phyloP scores from a whole-genome alignment of 1,140 invertebrate genomes.

The Neotoxoptera formosana region DNA sequence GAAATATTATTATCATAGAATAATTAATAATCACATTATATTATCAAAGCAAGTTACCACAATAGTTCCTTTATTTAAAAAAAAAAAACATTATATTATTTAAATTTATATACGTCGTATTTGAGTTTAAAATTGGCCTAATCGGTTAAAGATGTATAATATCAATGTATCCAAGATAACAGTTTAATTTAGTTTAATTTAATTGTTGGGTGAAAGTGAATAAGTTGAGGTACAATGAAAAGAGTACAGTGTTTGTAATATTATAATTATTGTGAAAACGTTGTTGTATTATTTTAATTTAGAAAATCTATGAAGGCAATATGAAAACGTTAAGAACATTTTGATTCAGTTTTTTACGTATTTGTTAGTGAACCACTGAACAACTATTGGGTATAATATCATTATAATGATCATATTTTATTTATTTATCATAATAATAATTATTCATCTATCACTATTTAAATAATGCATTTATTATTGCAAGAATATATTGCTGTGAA shows the following conservation, averaged over 20 bases:
- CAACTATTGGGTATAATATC: background rate
- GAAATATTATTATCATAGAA: background rate
- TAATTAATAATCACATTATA: background rate
- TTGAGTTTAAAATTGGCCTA: no score
- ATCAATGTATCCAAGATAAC: background rate
- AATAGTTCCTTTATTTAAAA: background rate
- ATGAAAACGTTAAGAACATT: background rate
- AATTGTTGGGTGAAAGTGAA: background rate
- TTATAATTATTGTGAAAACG: background rate
- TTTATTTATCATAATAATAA: background rate
- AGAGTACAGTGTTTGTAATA: background rate
- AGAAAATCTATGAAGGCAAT: background rate
- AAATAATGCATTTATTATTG: background rate
- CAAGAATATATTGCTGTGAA: background rate
- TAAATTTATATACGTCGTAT: background rate
- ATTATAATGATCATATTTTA: background rate
- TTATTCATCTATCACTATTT: background rate
- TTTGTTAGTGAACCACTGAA: background rate
- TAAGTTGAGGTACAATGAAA: background rate
- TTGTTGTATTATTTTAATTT: background rate
- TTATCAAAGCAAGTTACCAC: background rate
- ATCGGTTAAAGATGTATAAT: background rate
- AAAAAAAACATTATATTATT: background rate
- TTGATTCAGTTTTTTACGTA: background rate
- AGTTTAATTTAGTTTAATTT: background rate